A percentile compares a stretch with the other conserved stretches of the same genome.
Evolutionary conservation across 2,888 invertebrate genomes (phyloP).

Genomic region (Hypercompe scribonia): DNA sequence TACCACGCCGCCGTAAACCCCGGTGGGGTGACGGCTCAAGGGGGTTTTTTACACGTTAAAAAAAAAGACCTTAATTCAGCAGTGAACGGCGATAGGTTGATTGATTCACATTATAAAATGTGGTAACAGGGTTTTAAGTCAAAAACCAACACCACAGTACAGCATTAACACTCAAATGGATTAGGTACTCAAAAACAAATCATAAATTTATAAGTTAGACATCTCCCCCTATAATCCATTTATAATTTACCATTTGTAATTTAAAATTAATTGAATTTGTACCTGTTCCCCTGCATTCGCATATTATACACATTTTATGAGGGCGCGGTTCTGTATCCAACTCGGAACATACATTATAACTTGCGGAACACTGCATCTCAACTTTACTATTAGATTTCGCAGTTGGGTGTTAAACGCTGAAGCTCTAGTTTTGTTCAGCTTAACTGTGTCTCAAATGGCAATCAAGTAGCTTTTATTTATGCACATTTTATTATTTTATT

Average conservation of each 20-base stretch:
- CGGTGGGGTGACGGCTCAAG: too few species aligned
- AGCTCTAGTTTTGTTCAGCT: constrained; percentile 29
- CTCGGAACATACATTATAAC: constrained; percentile 51
- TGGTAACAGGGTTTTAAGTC: not conserved
- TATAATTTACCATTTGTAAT: not conserved
- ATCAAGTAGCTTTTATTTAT: not conserved
- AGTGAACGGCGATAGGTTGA: too few species aligned
- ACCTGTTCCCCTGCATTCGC: constrained; percentile 5
- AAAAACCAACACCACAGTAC: not conserved
- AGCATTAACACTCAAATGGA: not conserved
- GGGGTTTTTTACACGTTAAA: too few species aligned
- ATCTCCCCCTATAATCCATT: not conserved
- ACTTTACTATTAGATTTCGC: constrained; percentile 36
- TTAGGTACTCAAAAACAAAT: not conserved
- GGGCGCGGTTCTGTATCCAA: constrained; percentile 37
- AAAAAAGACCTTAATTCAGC: too few species aligned
- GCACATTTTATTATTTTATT: not conserved
- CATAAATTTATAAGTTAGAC: not conserved
- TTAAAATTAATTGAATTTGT: not conserved
- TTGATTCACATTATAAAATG: too few species aligned
- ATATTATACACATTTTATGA: constrained; percentile 26
- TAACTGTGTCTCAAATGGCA: not conserved
- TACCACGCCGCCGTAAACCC: too few species aligned
- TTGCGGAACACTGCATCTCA: constrained; percentile 29
- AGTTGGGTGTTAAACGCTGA: constrained; percentile 33